Conservation (phyloP, 2,888 invertebrate genomes). For the Pediacus dermestoides region DNA sequence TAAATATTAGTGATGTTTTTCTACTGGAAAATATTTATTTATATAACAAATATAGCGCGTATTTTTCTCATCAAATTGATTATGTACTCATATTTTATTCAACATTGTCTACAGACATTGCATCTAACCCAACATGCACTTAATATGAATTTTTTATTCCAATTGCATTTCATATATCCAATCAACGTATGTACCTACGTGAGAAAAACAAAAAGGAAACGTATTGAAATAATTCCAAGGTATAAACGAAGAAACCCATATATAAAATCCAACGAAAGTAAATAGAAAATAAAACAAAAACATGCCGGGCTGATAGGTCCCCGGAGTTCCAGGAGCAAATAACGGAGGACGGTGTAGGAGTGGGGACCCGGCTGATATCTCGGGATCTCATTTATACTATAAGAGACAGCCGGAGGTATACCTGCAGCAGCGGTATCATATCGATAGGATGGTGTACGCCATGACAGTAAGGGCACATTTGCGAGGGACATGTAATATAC, state of each 20-base stretch:
- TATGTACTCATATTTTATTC: too few species aligned
- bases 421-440: conserved; percentile 25
- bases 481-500: conserved; percentile 36
- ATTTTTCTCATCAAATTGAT: too few species aligned
- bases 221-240: conserved; percentile 31
- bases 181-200: neutral
- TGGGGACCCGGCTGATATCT: conserved; percentile 25
- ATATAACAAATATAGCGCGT: too few species aligned
- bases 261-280: conserved; percentile 42
- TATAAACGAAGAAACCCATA: conserved; percentile 31
- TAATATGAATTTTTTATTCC: too few species aligned
- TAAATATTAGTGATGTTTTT: too few species aligned
- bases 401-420: conserved; percentile 21
- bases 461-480: conserved; percentile 21
- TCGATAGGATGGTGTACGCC: conserved; percentile 32
- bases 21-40: too few species aligned
- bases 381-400: conserved; percentile 37
- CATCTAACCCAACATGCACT: too few species aligned
- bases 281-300: conserved; percentile 46
- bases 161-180: neutral
- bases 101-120: too few species aligned
- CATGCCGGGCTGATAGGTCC: conserved; percentile 38
- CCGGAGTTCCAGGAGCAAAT: conserved; percentile 36
- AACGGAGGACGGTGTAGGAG: conserved; percentile 26
- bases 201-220: conserved; percentile 12